Evolutionary conservation across 2,888 invertebrate genomes (phyloP).

Genomic region (Hydrotaea cyrtoneurina): DNA sequence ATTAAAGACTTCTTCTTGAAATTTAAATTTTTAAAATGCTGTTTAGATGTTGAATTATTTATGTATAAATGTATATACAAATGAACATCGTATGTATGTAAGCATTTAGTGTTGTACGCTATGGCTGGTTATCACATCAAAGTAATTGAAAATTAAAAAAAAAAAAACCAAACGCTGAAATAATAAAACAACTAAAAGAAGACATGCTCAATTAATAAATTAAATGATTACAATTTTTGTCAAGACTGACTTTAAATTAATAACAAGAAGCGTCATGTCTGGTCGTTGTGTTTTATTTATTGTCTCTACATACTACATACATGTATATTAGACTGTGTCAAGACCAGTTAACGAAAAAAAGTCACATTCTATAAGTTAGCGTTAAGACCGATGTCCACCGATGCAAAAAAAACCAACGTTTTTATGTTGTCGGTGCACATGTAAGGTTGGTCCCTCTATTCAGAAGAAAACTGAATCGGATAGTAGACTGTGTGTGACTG

Average conservation of each 20-base stretch:
- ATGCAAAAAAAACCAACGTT: too few species aligned
- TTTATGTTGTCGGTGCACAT: too few species aligned
- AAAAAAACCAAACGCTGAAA: slow-evolving; percentile 15
- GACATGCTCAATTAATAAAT: slow-evolving; percentile 67
- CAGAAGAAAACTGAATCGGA: too few species aligned
- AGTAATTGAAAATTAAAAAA: slow-evolving; percentile 57
- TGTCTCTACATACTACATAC: slow-evolving; percentile 21
- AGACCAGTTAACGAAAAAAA: too few species aligned
- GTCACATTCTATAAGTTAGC: too few species aligned
- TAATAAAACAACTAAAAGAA: slow-evolving; percentile 54
- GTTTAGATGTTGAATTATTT: slow-evolving; percentile 46
- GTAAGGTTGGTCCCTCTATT: too few species aligned
- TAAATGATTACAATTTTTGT: slow-evolving; percentile 56
- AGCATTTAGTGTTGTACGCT: neutral
- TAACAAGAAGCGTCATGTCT: slow-evolving; percentile 36
- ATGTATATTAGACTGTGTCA: neutral
- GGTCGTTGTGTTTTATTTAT: slow-evolving; percentile 13
- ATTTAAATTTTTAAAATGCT: slow-evolving; percentile 46
- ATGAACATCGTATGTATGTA: neutral
- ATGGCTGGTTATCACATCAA: slow-evolving; percentile 37
- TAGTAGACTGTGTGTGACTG: too few species aligned
- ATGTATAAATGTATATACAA: neutral
- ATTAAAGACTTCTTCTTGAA: slow-evolving; percentile 37
- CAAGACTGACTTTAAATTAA: slow-evolving; percentile 57
- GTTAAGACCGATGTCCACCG: too few species aligned